Evolutionary conservation across 2,888 invertebrate genomes (phyloP).

Genomic region (Rhynchonema sp.): DNA sequence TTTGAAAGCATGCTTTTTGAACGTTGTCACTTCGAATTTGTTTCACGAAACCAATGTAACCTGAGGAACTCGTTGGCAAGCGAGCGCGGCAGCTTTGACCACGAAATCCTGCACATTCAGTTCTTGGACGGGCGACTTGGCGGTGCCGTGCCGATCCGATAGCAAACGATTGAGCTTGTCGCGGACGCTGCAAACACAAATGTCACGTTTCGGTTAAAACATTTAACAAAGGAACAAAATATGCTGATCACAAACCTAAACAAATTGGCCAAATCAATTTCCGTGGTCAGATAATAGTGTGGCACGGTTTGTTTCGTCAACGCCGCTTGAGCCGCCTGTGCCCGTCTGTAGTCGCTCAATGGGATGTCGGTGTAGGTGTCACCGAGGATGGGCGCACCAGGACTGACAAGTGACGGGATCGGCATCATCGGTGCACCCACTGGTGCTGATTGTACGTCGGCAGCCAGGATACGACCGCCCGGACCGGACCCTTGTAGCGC

Average conservation of each 20-base stretch:
- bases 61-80: constrained; percentile 64
- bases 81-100: constrained; percentile 72
- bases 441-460: constrained; percentile 14
- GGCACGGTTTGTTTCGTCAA: constrained; percentile 82
- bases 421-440: constrained; percentile 16
- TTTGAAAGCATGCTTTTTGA: too few species aligned
- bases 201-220: not conserved
- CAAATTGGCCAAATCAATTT: constrained; percentile 42
- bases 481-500: constrained; percentile 42
- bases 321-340: constrained; percentile 67
- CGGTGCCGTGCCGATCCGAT: constrained; percentile 48
- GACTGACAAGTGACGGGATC: too few species aligned
- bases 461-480: constrained; percentile 47
- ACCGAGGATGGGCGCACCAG: constrained; percentile 16
- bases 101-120: constrained; percentile 87
- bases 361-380: constrained; percentile 51
- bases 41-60: too few species aligned
- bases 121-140: constrained; percentile 33
- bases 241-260: not conserved
- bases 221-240: too few species aligned
- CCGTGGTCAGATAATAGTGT: constrained; percentile 79
- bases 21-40: too few species aligned
- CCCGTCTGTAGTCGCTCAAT: constrained; percentile 57
- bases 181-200: constrained; percentile 38
- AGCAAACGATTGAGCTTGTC: constrained; percentile 53